These are phyloP conservation scores for Solenopsis fugax DNA, from an alignment of 1,140 invertebrate genomes.

Conservation along the genomic window DNA sequence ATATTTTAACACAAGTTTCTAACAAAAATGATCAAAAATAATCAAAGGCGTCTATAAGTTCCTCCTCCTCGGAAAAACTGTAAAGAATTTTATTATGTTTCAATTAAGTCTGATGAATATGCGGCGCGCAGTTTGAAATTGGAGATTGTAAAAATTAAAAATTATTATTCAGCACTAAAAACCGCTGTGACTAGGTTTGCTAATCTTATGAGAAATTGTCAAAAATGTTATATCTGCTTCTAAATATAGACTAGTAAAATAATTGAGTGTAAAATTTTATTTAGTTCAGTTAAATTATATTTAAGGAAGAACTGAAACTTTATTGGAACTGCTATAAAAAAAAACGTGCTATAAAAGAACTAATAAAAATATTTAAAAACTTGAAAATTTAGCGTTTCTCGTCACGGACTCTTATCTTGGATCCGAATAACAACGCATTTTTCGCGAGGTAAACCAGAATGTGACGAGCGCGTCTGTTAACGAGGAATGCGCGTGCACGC, in stretches of 20 bases:
- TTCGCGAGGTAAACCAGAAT: conserved; percentile 1
- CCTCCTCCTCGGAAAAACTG: too few species aligned
- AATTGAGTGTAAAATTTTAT: neutral
- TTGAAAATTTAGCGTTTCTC: neutral
- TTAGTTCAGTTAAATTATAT: neutral
- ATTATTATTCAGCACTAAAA: too few species aligned
- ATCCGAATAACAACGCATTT: conserved; percentile 1
- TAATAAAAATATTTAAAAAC: neutral
- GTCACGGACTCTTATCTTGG: neutral
- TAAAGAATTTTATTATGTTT: too few species aligned
- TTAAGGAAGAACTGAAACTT: neutral
- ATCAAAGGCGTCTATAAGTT: too few species aligned
- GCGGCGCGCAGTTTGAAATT: too few species aligned
- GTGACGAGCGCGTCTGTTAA: conserved; percentile 17
- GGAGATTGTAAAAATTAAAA: too few species aligned
- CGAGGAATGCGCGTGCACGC: conserved; percentile 13
- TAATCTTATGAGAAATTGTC: neutral
- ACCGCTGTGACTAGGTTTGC: too few species aligned
- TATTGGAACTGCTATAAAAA: neutral
- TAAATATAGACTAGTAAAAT: neutral
- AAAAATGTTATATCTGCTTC: neutral
- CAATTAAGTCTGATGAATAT: too few species aligned
- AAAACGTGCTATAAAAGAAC: neutral
- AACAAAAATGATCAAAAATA: too few species aligned
- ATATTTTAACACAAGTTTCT: too few species aligned